phyloP scores from a whole-genome alignment of 2,888 invertebrate species.

The Cabera pusaria region DNA sequence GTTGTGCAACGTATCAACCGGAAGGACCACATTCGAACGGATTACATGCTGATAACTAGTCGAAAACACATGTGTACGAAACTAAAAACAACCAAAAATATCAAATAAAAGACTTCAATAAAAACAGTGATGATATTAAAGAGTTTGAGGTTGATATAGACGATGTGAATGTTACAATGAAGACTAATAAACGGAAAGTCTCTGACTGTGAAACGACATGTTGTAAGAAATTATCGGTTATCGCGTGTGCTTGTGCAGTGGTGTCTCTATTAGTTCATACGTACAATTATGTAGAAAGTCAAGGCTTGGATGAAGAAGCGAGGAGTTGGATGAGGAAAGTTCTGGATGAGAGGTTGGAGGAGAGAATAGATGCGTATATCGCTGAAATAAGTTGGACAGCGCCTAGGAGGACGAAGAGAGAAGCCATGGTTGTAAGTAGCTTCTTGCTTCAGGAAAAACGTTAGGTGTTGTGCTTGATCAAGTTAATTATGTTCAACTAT shows the following conservation, averaged over 20 bases:
- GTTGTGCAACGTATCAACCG: slow-evolving; percentile 73
- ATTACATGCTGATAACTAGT: slow-evolving; percentile 64
- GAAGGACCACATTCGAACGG: slow-evolving; percentile 68
- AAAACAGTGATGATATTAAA: neutral
- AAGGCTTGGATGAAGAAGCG: slow-evolving; percentile 40
- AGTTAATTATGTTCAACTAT: too few relatives aligned
- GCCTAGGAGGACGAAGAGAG: slow-evolving; percentile 56
- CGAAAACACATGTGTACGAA: slow-evolving; percentile 27
- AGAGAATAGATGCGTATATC: slow-evolving; percentile 57
- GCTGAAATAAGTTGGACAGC: slow-evolving; percentile 40
- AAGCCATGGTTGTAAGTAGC: slow-evolving; percentile 47
- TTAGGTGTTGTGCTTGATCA: too few relatives aligned
- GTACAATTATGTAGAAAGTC: slow-evolving; percentile 53
- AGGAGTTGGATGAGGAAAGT: slow-evolving; percentile 44
- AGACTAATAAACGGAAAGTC: slow-evolving; percentile 39
- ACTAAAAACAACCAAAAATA: slow-evolving; percentile 14
- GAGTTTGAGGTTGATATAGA: neutral
- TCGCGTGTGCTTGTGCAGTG: slow-evolving; percentile 64
- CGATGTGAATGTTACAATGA: slow-evolving; percentile 19
- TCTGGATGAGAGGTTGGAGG: slow-evolving; percentile 57
- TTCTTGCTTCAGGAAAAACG: too few relatives aligned
- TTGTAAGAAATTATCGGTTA: slow-evolving; percentile 58
- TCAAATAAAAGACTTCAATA: neutral
- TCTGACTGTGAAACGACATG: slow-evolving; percentile 41
- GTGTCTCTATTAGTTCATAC: slow-evolving; percentile 64